phyloP scores from a whole-genome alignment of 2,888 invertebrate genomes.

The Octonoba sinensis region DNA sequence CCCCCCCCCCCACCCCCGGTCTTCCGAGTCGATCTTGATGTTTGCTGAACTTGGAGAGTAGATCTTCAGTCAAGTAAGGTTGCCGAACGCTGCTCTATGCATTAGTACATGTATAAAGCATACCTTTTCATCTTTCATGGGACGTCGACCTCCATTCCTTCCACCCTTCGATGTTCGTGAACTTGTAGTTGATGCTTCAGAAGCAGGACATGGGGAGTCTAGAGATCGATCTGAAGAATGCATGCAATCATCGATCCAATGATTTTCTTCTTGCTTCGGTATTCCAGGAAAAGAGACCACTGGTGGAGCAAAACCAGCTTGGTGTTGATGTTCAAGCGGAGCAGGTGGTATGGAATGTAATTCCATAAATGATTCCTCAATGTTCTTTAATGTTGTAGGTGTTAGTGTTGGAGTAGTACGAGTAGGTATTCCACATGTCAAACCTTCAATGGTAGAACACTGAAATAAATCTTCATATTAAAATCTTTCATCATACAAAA shows the following conservation, averaged over 20 bases:
- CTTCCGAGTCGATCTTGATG: no score
- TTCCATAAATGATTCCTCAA: conserved; percentile 92
- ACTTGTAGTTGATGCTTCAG: conserved; percentile 36
- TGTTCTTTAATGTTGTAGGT: conserved; percentile 89
- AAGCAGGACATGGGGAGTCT: conserved; percentile 43
- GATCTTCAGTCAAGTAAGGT: no score
- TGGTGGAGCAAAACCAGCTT: conserved; percentile 95
- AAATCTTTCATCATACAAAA: neutral
- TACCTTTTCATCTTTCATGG: conserved; percentile 77
- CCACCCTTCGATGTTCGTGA: conserved; percentile 71
- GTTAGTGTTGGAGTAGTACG: conserved; percentile 94
- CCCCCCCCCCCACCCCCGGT: no score
- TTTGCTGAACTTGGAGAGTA: no score
- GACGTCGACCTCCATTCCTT: conserved; percentile 86
- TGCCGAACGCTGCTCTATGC: no score
- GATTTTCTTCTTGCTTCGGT: conserved; percentile 57
- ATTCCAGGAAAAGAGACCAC: conserved; percentile 68
- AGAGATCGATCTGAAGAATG: conserved; percentile 57
- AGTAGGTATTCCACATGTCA: conserved; percentile 76
- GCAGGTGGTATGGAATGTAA: conserved; percentile 79
- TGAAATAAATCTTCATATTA: conserved; percentile 4
- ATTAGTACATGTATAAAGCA: neutral
- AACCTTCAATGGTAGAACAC: conserved; percentile 51
- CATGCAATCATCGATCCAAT: conserved; percentile 58
- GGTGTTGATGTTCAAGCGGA: conserved; percentile 77